Base-by-base conservation (phyloP, 2,113 vertebrate genomes). In the Nycticryphes semicollaris region DNA sequence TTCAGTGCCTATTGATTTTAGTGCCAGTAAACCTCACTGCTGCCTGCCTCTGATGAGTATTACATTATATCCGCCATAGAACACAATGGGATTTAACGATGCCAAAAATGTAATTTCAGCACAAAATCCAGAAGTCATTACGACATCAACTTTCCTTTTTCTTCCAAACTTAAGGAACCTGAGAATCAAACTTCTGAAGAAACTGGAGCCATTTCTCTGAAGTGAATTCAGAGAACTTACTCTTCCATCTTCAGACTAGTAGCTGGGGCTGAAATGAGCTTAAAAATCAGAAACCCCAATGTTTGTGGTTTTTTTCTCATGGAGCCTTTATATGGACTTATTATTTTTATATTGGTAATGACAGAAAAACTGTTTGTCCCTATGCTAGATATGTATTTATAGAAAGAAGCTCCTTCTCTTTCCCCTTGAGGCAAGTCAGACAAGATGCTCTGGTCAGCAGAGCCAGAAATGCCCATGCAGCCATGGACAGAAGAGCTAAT, bases 51-150 rank as follows among this genome's bases (percentile, higher is more conserved):
- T 92, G 86, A 96, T 96, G 96, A 94, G 89, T 90, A 96, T 97
- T 96, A 90, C 92, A 95, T 97, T 97, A 93, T 96, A 96, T 89
- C 92, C 93, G 94, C 90, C 47, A 80, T 39, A 94, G 95, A 72
- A 82, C 95, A 93, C 84, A 92, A 94, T 87, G 96, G 91, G 93
- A 97, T 96, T 97, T 93, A 95, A 89, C 19, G 63, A 95, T 64
- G 76, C 90, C 97, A 97, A 97, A 98, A 97, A 96, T 81, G 85
- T 97, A 95, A 98, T 97, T 97, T 97, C 95, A 97, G 95, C 96
- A 96, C 79, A 94, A 97, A 97, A 94, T 96, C 57, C 93, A 97
- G 75, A 93, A 96, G 73, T 94, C 94, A 83, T 95, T 96, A 95
- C 93, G 89, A 92, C 83, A 96, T 96, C 85, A 95, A 74, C 67